Conservation (phyloP, 2,797 vertebrate species). For the Argya squamiceps region DNA sequence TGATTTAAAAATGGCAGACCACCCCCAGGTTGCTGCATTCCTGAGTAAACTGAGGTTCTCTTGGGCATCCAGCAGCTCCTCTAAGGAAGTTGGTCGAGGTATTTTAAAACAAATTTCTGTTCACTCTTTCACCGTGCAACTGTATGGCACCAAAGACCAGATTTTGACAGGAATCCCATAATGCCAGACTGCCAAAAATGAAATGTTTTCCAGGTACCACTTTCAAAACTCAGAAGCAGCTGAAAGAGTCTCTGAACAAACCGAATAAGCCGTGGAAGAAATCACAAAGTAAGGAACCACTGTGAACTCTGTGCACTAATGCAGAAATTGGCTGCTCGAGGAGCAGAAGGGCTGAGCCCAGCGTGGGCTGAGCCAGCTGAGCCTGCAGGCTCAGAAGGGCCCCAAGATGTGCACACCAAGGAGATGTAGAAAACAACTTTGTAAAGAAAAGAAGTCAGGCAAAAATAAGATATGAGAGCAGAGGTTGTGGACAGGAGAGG, state of each 20-base stretch:
- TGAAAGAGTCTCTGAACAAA: slow-evolving; percentile 83
- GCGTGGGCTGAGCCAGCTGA: background rate
- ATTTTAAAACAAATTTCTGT: slow-evolving; percentile 64
- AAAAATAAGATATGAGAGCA: background rate
- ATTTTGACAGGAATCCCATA: slow-evolving; percentile 58
- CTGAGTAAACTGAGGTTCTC: slow-evolving; percentile 51
- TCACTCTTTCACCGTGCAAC: slow-evolving; percentile 60
- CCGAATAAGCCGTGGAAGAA: slow-evolving; percentile 83
- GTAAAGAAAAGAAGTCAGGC: background rate
- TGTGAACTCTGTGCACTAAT: slow-evolving; percentile 61
- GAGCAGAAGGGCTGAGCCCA: slow-evolving; percentile 53
- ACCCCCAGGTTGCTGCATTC: slow-evolving; percentile 65
- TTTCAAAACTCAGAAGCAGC: slow-evolving; percentile 84
- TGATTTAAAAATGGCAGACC: slow-evolving; percentile 60
- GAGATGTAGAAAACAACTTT: slow-evolving; percentile 28
- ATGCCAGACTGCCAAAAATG: slow-evolving; percentile 67
- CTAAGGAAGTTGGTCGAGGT: slow-evolving; percentile 35
- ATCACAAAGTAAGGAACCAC: slow-evolving; percentile 80
- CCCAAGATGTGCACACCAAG: background rate
- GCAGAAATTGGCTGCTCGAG: slow-evolving; percentile 52
- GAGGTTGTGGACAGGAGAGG: slow-evolving; percentile 39
- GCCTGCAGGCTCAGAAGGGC: background rate
- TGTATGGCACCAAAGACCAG: slow-evolving; percentile 47
- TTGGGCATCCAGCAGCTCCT: slow-evolving; percentile 50
- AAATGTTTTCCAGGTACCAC: slow-evolving; percentile 83